Evolutionary conservation across 1,140 invertebrate species (phyloP), one percentile per base, ranked within the genome.

Genomic region (Hydropsyche tenuis): DNA sequence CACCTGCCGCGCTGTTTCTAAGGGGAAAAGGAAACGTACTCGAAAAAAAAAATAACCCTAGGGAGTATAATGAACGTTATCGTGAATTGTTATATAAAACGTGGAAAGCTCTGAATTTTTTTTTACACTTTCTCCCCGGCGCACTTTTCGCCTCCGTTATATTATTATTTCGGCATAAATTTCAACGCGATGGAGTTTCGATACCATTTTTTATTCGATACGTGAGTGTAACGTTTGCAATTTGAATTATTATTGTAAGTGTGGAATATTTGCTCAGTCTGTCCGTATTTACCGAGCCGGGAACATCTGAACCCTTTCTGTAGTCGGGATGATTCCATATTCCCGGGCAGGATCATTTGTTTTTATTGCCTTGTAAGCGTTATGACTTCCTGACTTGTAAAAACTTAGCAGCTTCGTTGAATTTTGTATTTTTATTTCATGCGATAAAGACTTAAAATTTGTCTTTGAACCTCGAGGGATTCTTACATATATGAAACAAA

Each of bases 341-440:
- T 37, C 23, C 23, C 22, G 22, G 56, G 56, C 23, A 22, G 22
- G 20, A 60, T 60, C 56, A 60, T 60, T 60, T 60, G n/a, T 45
- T 65, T 65, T 65, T 65, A 65, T 65, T 65, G 63, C 63, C 27
- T 42, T 65, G 30, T 65, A 65, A 65, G 30, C 20, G 37, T 65
- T 65, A 65, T 30, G 20, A 65, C 42, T 43, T 65, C 63, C 63
- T 43, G 30, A 16, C 63, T 65, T 42, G 56, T 14, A 37, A 60
- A 60, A 60, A 60, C 11, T 60, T 16, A 53, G 7, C 48, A 18
- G 23, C 56, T 20, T 12, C 56, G 20, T 60, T 60, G 18, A 20
- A 46, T n/a, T n/a, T n/a, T n/a, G n/a, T n/a, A n/a, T 37, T 37
- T 37, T 37, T 37, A 4, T 3, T 37, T 37, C 30, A 37, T 4